These are phyloP conservation scores for Ctenopoma multispine DNA, from an alignment of 2,797 vertebrate genomes.

Conservation along the genomic window DNA sequence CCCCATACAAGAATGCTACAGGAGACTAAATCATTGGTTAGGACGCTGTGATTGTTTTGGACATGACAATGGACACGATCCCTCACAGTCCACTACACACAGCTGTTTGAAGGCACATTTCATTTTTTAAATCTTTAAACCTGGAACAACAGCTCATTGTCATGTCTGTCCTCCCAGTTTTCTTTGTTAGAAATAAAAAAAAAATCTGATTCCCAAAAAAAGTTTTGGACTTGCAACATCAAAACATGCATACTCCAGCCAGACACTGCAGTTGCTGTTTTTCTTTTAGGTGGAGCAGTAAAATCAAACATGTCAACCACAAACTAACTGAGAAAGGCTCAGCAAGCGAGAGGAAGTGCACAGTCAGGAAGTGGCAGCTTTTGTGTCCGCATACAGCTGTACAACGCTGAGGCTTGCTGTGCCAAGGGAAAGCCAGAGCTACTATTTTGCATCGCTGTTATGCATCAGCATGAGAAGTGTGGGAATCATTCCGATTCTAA, in stretches of 20 bases:
- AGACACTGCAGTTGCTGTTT: background rate
- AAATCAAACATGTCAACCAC: slow-evolving; percentile 46
- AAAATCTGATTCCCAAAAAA: background rate
- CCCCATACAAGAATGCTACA: too few relatives aligned
- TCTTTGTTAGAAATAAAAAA: background rate
- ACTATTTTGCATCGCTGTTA: background rate
- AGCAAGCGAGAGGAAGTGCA: slow-evolving; percentile 74
- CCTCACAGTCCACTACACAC: slow-evolving; percentile 18
- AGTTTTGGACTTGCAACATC: background rate
- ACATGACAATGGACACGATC: too few relatives aligned
- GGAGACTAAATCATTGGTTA: too few relatives aligned
- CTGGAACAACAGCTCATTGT: slow-evolving; percentile 22
- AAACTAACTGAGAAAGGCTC: slow-evolving; percentile 37
- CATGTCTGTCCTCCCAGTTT: background rate
- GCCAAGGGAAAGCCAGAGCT: slow-evolving; percentile 1
- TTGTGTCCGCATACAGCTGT: slow-evolving; percentile 50
- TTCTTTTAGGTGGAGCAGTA: slow-evolving; percentile 33
- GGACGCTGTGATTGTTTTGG: too few relatives aligned
- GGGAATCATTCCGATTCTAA: background rate
- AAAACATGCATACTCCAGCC: background rate
- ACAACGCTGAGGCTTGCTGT: slow-evolving; percentile 16
- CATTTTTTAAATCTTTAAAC: slow-evolving; percentile 26
- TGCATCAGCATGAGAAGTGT: background rate
- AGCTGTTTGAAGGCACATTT: background rate
- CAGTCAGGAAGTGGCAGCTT: slow-evolving; percentile 78